Conservation (phyloP, 2,113 vertebrate genomes). For the Ascaphus truei region DNA sequence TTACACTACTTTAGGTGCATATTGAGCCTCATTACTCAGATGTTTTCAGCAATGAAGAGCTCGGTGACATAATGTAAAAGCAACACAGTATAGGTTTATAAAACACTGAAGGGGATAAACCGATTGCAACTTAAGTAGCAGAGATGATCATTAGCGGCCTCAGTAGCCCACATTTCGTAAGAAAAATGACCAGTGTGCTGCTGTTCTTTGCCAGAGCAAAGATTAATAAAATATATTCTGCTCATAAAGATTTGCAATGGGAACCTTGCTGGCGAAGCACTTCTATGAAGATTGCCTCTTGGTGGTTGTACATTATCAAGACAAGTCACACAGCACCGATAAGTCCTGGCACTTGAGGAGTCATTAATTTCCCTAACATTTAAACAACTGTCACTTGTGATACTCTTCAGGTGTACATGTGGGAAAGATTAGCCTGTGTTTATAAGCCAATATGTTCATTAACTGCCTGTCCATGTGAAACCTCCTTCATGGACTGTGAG, state of each 20-base stretch:
- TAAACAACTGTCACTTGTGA: slow-evolving; percentile 81
- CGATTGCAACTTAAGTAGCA: slow-evolving; percentile 21
- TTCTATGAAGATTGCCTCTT: slow-evolving; percentile 63
- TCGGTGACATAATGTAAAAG: background rate
- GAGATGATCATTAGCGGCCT: slow-evolving; percentile 55
- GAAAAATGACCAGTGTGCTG: slow-evolving; percentile 51
- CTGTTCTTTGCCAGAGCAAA: slow-evolving; percentile 50
- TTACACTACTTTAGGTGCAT: background rate
- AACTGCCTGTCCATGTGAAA: slow-evolving; percentile 63
- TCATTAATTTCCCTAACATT: slow-evolving; percentile 75
- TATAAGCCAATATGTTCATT: slow-evolving; percentile 70
- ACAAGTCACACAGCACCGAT: slow-evolving; percentile 59
- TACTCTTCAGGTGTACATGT: slow-evolving; percentile 73
- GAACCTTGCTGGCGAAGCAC: slow-evolving; percentile 58
- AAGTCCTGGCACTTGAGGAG: slow-evolving; percentile 69
- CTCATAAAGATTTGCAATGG: slow-evolving; percentile 57
- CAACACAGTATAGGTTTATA: slow-evolving; percentile 10
- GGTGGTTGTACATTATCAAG: slow-evolving; percentile 62
- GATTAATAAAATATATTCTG: slow-evolving; percentile 50
- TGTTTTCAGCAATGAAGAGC: background rate
- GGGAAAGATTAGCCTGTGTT: slow-evolving; percentile 76
- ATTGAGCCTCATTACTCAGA: background rate
- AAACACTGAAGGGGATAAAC: background rate
- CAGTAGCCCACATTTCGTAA: slow-evolving; percentile 50
- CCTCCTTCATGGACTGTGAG: slow-evolving; percentile 51